Conservation (phyloP, 2,888 invertebrate genomes). For the Pristionchus fissidentatus region DNA sequence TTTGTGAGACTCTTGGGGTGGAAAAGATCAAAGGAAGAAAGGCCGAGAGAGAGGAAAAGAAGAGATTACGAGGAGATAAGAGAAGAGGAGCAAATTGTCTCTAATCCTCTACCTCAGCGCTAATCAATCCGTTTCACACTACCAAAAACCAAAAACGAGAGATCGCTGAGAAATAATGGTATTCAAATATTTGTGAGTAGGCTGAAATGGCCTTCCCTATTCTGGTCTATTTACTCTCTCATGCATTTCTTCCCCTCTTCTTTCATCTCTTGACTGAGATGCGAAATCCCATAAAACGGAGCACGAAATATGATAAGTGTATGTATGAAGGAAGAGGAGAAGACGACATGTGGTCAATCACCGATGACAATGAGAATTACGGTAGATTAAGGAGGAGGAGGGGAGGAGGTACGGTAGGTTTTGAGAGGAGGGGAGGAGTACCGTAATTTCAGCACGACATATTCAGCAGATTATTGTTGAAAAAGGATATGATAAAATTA, state of each 20-base stretch:
- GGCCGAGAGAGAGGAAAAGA: not conserved
- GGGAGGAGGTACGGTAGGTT: not conserved
- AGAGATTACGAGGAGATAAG: not conserved
- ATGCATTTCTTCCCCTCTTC: constrained; percentile 19
- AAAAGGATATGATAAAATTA: too few relatives aligned
- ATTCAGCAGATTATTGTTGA: too few relatives aligned
- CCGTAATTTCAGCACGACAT: too few relatives aligned
- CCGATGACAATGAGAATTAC: not conserved
- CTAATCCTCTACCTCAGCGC: not conserved
- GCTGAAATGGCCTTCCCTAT: not conserved
- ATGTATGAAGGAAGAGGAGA: constrained; percentile 16
- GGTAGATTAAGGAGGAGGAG: not conserved
- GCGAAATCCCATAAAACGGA: constrained; percentile 45
- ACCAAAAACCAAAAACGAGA: not conserved
- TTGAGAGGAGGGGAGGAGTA: not conserved
- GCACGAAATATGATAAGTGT: constrained; percentile 45
- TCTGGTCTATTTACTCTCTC: constrained; percentile 37
- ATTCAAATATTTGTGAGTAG: not conserved
- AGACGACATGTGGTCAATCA: constrained; percentile 40
- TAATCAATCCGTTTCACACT: not conserved
- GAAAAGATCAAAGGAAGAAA: constrained; percentile 21
- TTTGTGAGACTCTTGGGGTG: not conserved
- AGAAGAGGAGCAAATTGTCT: not conserved
- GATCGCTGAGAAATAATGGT: too few relatives aligned
- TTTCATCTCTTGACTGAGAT: constrained; percentile 31